Evolutionary conservation across 2,888 invertebrate genomes (phyloP).

Genomic region (Dryococelus australis): DNA sequence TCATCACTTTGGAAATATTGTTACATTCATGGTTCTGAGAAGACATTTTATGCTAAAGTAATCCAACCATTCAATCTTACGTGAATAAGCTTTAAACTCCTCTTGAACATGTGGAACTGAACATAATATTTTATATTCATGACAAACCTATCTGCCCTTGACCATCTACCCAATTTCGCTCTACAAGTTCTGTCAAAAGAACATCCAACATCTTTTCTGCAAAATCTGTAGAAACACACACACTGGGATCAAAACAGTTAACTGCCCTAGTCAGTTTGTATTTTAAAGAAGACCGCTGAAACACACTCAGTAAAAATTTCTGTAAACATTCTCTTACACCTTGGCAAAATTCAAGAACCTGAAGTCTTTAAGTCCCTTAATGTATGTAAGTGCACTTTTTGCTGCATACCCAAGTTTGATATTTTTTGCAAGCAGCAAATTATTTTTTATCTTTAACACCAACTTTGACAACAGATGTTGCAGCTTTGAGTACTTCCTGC

Average conservation of each 20-base stretch:
- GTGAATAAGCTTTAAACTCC: neutral
- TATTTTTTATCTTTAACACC: neutral
- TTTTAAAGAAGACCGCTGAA: neutral
- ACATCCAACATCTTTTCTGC: neutral
- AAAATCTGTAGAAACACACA: neutral
- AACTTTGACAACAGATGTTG: neutral
- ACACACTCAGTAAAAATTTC: neutral
- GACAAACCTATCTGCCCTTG: neutral
- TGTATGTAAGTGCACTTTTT: neutral
- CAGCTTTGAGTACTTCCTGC: neutral
- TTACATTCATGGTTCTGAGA: neutral
- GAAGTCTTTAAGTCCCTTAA: neutral
- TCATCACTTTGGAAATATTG: neutral
- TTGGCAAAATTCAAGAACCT: neutral
- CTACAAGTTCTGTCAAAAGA: constrained; percentile 1
- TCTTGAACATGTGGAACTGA: neutral
- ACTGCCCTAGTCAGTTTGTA: neutral
- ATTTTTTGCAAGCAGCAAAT: neutral
- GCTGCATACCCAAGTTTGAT: neutral
- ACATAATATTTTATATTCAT: neutral
- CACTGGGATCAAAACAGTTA: neutral
- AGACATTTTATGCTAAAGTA: neutral
- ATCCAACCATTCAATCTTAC: neutral
- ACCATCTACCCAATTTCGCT: neutral
- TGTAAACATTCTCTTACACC: neutral